phyloP scores from a whole-genome alignment of 2,888 invertebrate species.

The Acronicta alni region DNA sequence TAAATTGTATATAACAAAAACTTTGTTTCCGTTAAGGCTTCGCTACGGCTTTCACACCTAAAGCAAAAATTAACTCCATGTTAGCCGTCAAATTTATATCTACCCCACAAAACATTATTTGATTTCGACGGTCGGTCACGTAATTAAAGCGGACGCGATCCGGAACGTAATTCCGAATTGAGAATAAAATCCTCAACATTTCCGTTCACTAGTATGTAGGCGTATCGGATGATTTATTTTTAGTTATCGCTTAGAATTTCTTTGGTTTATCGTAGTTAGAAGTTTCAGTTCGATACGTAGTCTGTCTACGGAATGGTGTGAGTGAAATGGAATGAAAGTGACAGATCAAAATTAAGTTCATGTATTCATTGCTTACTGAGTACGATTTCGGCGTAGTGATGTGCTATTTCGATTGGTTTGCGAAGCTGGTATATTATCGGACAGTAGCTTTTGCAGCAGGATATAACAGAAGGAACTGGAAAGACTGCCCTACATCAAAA shows the following conservation, averaged over 20 bases:
- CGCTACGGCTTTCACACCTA: conserved; percentile 22
- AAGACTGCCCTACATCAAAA: too few species aligned
- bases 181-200: conserved; percentile 11
- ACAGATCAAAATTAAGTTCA: conserved; percentile 17
- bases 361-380: conserved; percentile 22
- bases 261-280: conserved; percentile 4
- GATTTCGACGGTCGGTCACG: conserved; percentile 40
- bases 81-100: conserved; percentile 52
- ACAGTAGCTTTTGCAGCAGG: background rate
- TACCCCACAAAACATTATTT: conserved; percentile 45
- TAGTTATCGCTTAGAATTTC: conserved; percentile 8
- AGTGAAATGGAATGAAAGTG: conserved; percentile 12
- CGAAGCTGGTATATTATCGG: conserved; percentile 1
- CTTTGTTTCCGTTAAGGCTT: conserved; percentile 23
- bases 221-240: conserved; percentile 5
- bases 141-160: conserved; percentile 49
- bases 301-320: conserved; percentile 1
- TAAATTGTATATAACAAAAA: conserved; percentile 21
- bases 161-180: conserved; percentile 24
- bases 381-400: conserved; percentile 10
- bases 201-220: background rate
- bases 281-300: background rate
- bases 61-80: conserved; percentile 32
- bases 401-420: background rate
- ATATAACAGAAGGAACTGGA: too few species aligned